Evolutionary conservation across 2,113 vertebrate species (phyloP).

Genomic region (Erpornis zantholeuca): DNA sequence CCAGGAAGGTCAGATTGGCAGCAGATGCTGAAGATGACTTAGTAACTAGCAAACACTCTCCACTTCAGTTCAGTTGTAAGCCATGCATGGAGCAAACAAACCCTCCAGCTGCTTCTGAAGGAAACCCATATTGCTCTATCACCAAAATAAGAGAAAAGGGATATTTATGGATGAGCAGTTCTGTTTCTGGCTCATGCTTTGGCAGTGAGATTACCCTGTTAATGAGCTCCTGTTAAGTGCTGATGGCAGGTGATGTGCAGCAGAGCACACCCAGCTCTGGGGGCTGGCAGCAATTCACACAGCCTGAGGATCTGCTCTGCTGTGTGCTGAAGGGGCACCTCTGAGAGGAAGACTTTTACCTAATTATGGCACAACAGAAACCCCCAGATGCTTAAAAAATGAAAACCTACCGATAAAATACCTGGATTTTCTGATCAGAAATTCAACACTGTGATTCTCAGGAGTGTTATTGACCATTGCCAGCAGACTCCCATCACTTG

Average conservation of each 20-base stretch:
- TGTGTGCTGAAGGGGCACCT: background rate
- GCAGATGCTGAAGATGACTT: background rate
- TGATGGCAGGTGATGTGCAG: background rate
- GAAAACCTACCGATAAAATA: background rate
- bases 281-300: background rate
- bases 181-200: background rate
- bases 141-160: background rate
- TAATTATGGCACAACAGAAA: background rate
- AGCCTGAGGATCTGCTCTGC: background rate
- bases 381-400: background rate
- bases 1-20: background rate
- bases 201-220: background rate
- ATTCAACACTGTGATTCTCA: background rate
- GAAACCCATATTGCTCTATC: background rate
- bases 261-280: background rate
- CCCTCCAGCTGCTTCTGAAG: background rate
- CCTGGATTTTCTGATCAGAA: background rate
- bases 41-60: background rate
- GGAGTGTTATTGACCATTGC: background rate
- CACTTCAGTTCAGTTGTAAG: background rate
- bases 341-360: background rate
- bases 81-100: background rate
- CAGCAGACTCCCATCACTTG: background rate
- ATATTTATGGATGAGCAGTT: background rate
- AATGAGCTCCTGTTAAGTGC: background rate